These are phyloP conservation scores for Corythornis leucogaster DNA, from an alignment of 2,797 vertebrate species.

Conservation along the genomic window DNA sequence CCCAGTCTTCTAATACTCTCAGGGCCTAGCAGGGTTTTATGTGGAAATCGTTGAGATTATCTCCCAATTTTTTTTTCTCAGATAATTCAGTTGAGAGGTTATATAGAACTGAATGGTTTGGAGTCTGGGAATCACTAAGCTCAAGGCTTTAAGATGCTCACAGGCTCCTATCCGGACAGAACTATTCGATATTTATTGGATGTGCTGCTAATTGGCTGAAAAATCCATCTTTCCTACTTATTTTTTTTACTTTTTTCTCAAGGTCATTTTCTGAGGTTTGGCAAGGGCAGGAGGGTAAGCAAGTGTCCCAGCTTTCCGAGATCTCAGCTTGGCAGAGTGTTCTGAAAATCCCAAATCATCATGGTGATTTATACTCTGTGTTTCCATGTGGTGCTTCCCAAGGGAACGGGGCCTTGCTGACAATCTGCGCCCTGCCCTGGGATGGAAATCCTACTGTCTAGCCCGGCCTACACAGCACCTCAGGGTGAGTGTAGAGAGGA, in stretches of 20 bases:
- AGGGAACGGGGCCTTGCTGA: neutral
- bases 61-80: constrained; percentile 48
- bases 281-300: constrained; percentile 22
- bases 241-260: neutral
- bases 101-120: neutral
- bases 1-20: constrained; percentile 3
- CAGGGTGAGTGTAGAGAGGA: too few species aligned
- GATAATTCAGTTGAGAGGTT: constrained; percentile 67
- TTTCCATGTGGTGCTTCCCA: neutral
- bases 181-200: constrained; percentile 63
- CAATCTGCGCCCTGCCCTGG: neutral
- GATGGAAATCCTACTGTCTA: neutral
- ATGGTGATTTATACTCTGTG: accelerated
- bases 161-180: constrained; percentile 38
- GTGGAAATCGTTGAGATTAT: constrained; percentile 57
- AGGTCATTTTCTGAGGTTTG: constrained; percentile 28
- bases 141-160: neutral
- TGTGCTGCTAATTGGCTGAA: constrained; percentile 58
- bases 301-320: neutral
- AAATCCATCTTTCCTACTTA: constrained; percentile 49
- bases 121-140: constrained; percentile 20
- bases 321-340: neutral
- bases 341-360: neutral
- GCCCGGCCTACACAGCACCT: neutral
- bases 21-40: constrained; percentile 20